Base-by-base conservation (phyloP, 2,113 vertebrate genomes). In the Gopherus flavomarginatus region DNA sequence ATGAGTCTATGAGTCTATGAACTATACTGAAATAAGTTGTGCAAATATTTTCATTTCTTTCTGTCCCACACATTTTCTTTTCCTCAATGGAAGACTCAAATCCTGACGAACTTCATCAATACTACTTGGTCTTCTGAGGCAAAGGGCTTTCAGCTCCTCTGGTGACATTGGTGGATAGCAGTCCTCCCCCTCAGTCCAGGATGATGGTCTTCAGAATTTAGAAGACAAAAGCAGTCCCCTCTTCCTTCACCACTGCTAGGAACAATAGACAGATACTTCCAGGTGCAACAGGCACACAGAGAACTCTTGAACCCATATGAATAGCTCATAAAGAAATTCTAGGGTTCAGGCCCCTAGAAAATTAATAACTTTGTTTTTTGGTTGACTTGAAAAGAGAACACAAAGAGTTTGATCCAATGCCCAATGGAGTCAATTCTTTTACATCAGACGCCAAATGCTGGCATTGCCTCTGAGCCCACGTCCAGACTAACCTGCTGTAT, bases 231-330 rank as follows among this genome's bases (percentile, higher is more conserved):
- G 62, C n/a, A 38, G 27, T 59, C 57, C 57, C 57, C 57, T 59
- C 27, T 59, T 26, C 57, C 35, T 38, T 38, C 65, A 38, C 65
- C 8, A 3, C n/a, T 19, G 17, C 16, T 72, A 16, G 35, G 17
- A 72, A n/a, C n/a, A 72, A 27, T 21, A n/a, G n/a, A 38, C 35
- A 35, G n/a, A 72, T 35, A n/a, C 35, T 50, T 8, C 19, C 77
- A 4, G 31, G 1, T 1, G n/a, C 26, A 3, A 54, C 83, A 21
- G 2, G 26, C 11, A 49, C 38, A 47, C 0, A 1, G 11, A 2
- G 19, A 75, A 52, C 5, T 2, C 1, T 81, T 42, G 27, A 52
- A 26, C 44, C 16, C 84, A 59, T 3, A 1, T 0, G 11, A 65
- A 38, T 1, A 16, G 6, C 81, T 83, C 42, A 81, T 29, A 50